Evolutionary conservation across 2,888 invertebrate genomes (phyloP).

Genomic region (Philopedon plagiatum): DNA sequence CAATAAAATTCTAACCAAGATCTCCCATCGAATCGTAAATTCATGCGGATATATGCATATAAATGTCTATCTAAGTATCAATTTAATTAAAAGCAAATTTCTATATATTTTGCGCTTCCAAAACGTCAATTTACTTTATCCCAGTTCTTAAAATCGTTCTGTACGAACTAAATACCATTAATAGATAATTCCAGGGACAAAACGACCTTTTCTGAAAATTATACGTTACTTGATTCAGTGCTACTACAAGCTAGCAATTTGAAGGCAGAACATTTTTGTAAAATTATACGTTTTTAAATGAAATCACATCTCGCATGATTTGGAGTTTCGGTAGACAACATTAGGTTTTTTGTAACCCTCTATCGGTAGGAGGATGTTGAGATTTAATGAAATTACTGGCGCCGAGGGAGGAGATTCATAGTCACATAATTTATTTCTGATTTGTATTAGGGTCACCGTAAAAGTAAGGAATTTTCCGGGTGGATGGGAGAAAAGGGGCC

Average conservation of each 20-base stretch:
- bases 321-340: conserved; percentile 13
- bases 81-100: no score
- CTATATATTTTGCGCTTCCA: no score
- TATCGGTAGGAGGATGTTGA: conserved; percentile 6
- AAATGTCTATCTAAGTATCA: no score
- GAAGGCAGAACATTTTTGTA: conserved; percentile 38
- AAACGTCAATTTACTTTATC: no score
- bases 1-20: no score
- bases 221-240: conserved; percentile 21
- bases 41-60: no score
- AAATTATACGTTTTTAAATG: conserved; percentile 48
- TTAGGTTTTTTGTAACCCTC: background rate
- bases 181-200: conserved; percentile 39
- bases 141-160: no score
- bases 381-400: conserved; percentile 44
- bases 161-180: conserved; percentile 32
- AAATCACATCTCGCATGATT: conserved; percentile 35
- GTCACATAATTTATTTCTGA: no score
- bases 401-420: conserved; percentile 40
- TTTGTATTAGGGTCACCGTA: no score
- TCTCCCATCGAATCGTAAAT: no score
- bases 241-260: conserved; percentile 42
- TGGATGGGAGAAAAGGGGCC: no score
- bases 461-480: no score
- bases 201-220: conserved; percentile 42